A percentile compares a stretch with the other conserved stretches of the same genome.
Evolutionary conservation across 2,113 vertebrate species (phyloP).

Genomic region (Clarias batrachus): DNA sequence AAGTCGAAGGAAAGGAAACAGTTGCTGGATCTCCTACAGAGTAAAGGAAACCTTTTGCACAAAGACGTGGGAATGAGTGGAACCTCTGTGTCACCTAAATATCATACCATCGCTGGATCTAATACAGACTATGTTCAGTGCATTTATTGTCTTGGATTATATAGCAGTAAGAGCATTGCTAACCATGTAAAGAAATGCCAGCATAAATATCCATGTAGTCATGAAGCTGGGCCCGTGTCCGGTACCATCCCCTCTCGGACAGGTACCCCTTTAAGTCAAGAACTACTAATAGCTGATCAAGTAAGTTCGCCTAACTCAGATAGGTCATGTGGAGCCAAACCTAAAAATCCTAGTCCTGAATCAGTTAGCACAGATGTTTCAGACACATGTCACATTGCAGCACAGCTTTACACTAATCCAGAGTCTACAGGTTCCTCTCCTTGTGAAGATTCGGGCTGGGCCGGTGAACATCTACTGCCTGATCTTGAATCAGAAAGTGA

Average conservation of each 20-base stretch:
- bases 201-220: conserved; percentile 11
- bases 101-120: background rate
- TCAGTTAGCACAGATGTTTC: background rate
- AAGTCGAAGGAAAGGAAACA: conserved; percentile 39
- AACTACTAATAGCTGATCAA: background rate
- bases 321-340: background rate
- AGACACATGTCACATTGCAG: background rate
- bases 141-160: conserved; percentile 35
- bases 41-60: conserved; percentile 27
- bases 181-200: conserved; percentile 26
- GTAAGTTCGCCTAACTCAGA: background rate
- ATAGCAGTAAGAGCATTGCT: conserved; percentile 27
- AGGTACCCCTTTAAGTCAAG: conserved; percentile 5
- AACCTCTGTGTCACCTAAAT: background rate
- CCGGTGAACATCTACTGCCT: conserved; percentile 2
- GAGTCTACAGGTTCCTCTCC: background rate
- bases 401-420: background rate
- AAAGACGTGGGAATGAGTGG: background rate
- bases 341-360: background rate
- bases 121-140: conserved; percentile 16
- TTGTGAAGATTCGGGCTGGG: background rate
- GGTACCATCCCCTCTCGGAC: too few relatives aligned
- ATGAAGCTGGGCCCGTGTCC: background rate
- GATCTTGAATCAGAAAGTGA: background rate
- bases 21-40: conserved; percentile 32